Percentiles rank a stretch among this genome's conserved stretches.
Evolutionary conservation across 2,888 invertebrate genomes (phyloP).

Genomic region (Andrena bicolor): DNA sequence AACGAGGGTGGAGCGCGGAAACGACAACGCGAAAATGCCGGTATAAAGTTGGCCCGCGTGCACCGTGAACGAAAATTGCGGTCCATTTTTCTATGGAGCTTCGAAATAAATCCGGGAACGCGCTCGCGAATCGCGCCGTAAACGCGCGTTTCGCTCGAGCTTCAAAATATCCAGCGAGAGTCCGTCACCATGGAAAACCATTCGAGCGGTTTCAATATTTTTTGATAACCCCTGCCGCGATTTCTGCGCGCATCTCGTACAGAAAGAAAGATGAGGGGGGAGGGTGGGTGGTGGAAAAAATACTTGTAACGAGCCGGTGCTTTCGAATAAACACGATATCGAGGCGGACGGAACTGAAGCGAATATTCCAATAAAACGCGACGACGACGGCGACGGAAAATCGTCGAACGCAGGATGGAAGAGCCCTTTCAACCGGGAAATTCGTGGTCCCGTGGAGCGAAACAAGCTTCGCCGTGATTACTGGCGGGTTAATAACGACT

Average conservation of each 20-base stretch:
- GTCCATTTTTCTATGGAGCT: not conserved
- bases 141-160: slow-evolving; percentile 12
- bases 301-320: slow-evolving; percentile 15
- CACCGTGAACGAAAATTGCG: not conserved
- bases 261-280: not conserved
- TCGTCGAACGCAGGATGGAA: not conserved
- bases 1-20: not conserved
- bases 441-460: slow-evolving; percentile 15
- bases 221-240: not conserved
- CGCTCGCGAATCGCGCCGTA: not conserved
- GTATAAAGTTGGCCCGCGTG: not conserved
- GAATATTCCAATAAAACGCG: slow-evolving; percentile 24
- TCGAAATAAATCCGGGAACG: not conserved
- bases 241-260: not conserved
- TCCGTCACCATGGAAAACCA: slow-evolving; percentile 18
- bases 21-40: not conserved
- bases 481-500: slow-evolving; percentile 58
- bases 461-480: slow-evolving; percentile 34
- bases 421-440: not conserved
- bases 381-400: not conserved
- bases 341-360: not conserved
- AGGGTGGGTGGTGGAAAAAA: not conserved
- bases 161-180: slow-evolving; percentile 23
- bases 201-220: slow-evolving; percentile 13
- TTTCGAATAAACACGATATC: slow-evolving; percentile 16